Evolutionary conservation across 2,797 vertebrate species (phyloP).

Genomic region (Acrossocheilus wenchowensis): DNA sequence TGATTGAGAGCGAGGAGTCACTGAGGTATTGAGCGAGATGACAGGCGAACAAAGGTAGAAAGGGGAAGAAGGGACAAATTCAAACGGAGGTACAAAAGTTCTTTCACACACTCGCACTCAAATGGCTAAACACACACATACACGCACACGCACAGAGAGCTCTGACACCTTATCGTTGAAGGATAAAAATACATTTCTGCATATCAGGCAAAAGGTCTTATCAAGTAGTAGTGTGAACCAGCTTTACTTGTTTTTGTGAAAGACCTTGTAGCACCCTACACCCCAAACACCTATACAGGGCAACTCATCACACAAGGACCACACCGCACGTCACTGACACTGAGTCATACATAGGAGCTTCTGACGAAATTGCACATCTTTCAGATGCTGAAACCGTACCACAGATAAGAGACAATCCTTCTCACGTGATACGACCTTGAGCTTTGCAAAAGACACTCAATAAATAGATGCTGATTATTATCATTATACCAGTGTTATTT

Average conservation of each 20-base stretch:
- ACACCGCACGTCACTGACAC: not conserved
- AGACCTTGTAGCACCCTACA: constrained; percentile 40
- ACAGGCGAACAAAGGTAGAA: constrained; percentile 60
- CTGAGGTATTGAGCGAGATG: constrained; percentile 60
- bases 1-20: constrained; percentile 50
- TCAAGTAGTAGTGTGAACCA: constrained; percentile 44
- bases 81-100: constrained; percentile 41
- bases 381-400: not conserved
- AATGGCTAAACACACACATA: constrained; percentile 28
- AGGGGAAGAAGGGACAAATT: constrained; percentile 52
- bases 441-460: not conserved
- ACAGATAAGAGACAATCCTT: not conserved
- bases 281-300: constrained; percentile 21
- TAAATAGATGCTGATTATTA: constrained; percentile 17
- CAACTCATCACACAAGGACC: constrained; percentile 31
- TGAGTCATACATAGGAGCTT: constrained; percentile 6
- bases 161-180: not conserved
- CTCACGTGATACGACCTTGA: not conserved
- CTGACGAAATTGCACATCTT: not conserved
- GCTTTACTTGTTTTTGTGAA: constrained; percentile 54
- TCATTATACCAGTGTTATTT: not conserved
- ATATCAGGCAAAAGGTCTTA: constrained; percentile 9
- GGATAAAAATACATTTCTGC: not conserved
- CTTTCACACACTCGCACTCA: constrained; percentile 50
- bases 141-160: not conserved